Evolutionary conservation across 2,113 vertebrate genomes (phyloP).

Genomic region (Dinomys branickii): DNA sequence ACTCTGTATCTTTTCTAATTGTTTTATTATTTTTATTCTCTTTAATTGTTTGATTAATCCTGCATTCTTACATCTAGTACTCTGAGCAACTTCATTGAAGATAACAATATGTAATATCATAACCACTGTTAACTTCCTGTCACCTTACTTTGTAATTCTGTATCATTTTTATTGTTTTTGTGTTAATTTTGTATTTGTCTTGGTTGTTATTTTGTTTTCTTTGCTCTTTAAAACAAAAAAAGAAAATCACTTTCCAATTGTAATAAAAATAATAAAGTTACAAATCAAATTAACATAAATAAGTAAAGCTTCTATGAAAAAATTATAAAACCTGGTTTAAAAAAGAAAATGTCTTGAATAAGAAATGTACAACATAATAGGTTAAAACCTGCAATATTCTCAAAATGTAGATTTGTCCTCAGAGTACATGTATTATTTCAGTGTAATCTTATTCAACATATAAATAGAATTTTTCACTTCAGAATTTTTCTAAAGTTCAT

Average conservation of each 20-base stretch:
- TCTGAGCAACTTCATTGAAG: too few species aligned
- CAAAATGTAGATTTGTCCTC: not conserved
- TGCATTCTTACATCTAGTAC: too few species aligned
- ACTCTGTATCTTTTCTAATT: too few species aligned
- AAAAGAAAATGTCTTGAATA: slow-evolving; percentile 1
- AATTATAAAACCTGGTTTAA: not conserved
- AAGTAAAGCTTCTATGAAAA: not conserved
- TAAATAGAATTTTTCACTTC: not conserved
- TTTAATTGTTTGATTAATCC: too few species aligned
- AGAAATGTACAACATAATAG: not conserved
- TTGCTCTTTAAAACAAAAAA: too few species aligned
- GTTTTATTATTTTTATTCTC: too few species aligned
- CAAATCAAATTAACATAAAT: not conserved
- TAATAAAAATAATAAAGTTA: not conserved
- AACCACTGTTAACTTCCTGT: too few species aligned
- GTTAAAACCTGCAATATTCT: not conserved
- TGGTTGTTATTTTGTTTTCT: too few species aligned
- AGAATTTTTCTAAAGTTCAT: not conserved
- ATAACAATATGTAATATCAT: too few species aligned
- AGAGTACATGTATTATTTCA: slow-evolving; percentile 15
- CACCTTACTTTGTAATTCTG: too few species aligned
- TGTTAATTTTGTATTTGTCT: too few species aligned
- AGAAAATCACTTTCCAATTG: not conserved
- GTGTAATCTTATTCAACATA: not conserved
- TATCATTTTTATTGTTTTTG: too few species aligned